Evolutionary conservation across 2,888 invertebrate species (phyloP).

Genomic region (Carabus problematicus): DNA sequence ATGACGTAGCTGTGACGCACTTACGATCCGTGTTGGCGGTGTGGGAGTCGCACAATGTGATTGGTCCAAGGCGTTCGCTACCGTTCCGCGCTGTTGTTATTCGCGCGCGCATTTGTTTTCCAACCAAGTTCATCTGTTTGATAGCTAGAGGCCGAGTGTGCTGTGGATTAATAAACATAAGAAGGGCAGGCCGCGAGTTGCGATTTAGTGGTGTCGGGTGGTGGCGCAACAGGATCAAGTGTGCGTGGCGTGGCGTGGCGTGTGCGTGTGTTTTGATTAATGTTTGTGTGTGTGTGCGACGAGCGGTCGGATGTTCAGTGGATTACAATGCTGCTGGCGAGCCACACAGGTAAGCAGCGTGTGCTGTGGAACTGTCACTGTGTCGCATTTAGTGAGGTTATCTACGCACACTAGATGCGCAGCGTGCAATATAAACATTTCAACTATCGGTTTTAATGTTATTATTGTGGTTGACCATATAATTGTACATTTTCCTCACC

Average conservation of each 20-base stretch:
- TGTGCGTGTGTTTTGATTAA: background rate
- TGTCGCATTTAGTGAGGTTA: no score
- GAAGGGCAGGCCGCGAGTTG: constrained; percentile 1
- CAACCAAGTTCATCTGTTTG: no score
- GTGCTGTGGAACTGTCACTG: no score
- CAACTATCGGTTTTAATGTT: no score
- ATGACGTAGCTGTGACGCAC: constrained; percentile 37
- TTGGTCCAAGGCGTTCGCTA: background rate
- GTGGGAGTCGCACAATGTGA: constrained; percentile 23
- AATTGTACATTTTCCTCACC: background rate
- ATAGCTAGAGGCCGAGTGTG: background rate
- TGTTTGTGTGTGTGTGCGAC: constrained; percentile 13
- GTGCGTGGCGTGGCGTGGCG: background rate
- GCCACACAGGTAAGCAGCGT: constrained; percentile 36
- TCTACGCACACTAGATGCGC: no score
- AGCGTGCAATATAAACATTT: no score
- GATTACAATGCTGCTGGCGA: constrained; percentile 37
- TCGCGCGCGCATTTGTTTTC: no score
- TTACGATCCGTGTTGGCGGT: constrained; percentile 16
- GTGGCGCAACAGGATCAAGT: background rate
- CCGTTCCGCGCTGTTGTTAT: no score
- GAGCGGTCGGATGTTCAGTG: constrained; percentile 23
- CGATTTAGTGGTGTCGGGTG: constrained; percentile 9
- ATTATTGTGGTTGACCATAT: background rate
- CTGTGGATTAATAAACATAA: constrained; percentile 14